Evolutionary conservation across 1,140 invertebrate species (phyloP), one percentile per base, ranked within the genome.

Genomic region (Brachionus asplanchnoidis): DNA sequence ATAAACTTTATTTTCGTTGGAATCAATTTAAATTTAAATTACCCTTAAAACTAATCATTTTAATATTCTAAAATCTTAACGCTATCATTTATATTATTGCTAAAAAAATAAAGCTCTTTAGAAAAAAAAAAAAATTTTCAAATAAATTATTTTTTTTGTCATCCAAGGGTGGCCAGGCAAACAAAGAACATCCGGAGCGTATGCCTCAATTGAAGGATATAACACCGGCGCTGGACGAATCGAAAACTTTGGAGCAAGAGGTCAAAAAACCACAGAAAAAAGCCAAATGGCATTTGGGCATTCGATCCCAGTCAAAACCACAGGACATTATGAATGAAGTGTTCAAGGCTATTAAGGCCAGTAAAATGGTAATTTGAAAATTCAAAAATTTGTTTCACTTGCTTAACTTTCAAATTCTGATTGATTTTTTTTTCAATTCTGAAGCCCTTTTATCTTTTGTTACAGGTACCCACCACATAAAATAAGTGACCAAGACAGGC

Each of bases 301-400:
- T 99, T 86, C 92, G 98, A 85, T 99, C 97, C 12, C 98, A 99
- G 90, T 98, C 96, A 88, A 97, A 97, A 89, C 97, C 97, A 2
- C 95, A 97, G 88, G 98, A 99, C 90, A 99, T 99, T 23, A 99
- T 99, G 98, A 94, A 97, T 89, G 98, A 99, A 92, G 97, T 99
- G 1, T 99, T 98, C 89, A 92, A 96, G 86, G 97, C 97, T 14
- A 99, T 99, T 97, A 99, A 98, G 90, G 93, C 94, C 7, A 91
- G 99, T 12, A 94, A 96, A 91, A 99, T 98, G 91, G 94, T 93
- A 91, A 92, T 46, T 82, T 65, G 42, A 85, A n/a, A 36, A 36
- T 36, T 7, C 0, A 36, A 7, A 7, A 36, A 36, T 6, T 36
- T 6, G 6, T 36, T 6, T 36, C 32, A 28, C 3, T 36, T 36